Evolutionary conservation across 2,113 vertebrate species (phyloP).

Genomic region (Daboia siamensis): DNA sequence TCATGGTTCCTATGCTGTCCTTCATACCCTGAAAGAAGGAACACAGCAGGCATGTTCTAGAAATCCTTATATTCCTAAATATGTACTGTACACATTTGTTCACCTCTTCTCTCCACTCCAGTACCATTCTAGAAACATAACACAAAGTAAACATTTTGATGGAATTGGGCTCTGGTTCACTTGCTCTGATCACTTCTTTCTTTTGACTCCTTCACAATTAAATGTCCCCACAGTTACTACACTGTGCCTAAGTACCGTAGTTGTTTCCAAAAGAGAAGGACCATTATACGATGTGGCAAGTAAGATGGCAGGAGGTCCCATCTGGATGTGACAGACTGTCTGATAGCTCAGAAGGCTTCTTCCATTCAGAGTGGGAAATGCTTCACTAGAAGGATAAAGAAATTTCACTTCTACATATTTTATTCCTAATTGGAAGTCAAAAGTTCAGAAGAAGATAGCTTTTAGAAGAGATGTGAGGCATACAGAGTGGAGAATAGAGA

Average conservation of each 20-base stretch:
- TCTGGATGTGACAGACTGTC: not conserved
- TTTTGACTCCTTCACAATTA: not conserved
- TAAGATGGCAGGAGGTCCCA: not conserved
- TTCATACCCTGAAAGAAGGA: not conserved
- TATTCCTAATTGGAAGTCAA: not conserved
- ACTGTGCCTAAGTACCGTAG: not conserved
- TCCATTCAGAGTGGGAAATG: not conserved
- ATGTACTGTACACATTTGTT: not conserved
- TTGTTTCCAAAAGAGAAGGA: not conserved
- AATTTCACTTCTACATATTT: not conserved
- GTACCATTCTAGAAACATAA: not conserved
- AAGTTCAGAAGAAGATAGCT: not conserved
- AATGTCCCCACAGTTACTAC: not conserved
- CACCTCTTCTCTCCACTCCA: not conserved
- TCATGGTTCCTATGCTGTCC: not conserved
- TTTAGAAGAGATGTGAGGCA: not conserved
- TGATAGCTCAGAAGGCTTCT: not conserved
- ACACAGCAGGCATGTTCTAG: not conserved
- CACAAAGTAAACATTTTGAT: not conserved
- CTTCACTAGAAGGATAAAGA: not conserved
- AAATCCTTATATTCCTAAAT: not conserved
- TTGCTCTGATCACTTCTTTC: not conserved
- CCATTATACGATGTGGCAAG: not conserved
- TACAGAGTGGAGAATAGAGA: not conserved
- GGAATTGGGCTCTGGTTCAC: not conserved